Conservation (phyloP, 2,113 vertebrate species). For the Otolemur garnettii region DNA sequence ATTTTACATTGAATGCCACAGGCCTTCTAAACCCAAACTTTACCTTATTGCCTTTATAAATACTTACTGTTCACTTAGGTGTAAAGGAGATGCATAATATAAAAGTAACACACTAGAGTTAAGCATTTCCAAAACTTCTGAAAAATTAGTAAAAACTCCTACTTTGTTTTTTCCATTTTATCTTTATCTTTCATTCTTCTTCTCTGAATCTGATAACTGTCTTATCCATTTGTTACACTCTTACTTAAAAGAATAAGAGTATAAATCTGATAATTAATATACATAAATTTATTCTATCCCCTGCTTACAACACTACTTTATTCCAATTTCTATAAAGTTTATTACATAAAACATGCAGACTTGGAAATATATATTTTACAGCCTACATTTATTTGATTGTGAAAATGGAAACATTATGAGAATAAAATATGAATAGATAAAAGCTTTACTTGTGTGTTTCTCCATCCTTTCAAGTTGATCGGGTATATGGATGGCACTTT, state of each 20-base stretch:
- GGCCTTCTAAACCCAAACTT: neutral
- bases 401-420: slow-evolving; percentile 20
- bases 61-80: neutral
- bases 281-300: neutral
- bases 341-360: neutral
- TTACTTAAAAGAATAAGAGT: neutral
- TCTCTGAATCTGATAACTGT: neutral
- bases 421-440: slow-evolving; percentile 32
- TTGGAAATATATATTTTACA: slow-evolving; percentile 41
- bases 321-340: slow-evolving; percentile 5
- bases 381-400: neutral
- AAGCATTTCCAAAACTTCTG: neutral
- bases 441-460: neutral
- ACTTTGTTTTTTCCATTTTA: neutral
- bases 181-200: neutral
- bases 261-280: neutral
- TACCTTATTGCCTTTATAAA: neutral
- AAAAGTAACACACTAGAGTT: neutral
- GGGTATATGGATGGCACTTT: slow-evolving; percentile 54
- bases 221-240: neutral
- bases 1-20: neutral
- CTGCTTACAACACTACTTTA: neutral
- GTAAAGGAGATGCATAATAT: neutral
- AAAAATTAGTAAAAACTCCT: neutral
- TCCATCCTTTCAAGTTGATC: slow-evolving; percentile 53